phyloP scores from a whole-genome alignment of 2,113 vertebrate genomes.

The Hydropotes inermis region DNA sequence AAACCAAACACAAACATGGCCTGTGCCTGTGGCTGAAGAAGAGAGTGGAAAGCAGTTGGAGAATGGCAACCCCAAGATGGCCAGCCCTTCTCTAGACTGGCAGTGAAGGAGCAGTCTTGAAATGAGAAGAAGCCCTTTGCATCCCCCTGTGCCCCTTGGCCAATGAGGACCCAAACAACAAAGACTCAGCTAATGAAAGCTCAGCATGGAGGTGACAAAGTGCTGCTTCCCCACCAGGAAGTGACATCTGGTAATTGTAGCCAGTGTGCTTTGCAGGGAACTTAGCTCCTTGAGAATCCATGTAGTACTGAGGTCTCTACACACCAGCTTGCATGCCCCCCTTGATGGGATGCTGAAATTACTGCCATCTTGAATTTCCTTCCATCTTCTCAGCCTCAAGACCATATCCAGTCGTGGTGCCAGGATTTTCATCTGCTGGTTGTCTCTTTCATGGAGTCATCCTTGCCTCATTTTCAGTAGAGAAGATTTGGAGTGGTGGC shows the following conservation, averaged over 20 bases:
- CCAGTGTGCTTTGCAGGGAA: neutral
- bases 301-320: neutral
- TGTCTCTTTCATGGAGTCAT: neutral
- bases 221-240: neutral
- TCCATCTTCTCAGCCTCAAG: neutral
- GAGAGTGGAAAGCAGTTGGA: neutral
- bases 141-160: neutral
- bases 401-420: neutral
- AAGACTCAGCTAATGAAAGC: neutral
- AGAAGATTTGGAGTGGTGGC: neutral
- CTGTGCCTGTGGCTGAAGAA: neutral
- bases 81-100: neutral
- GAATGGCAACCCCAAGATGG: neutral
- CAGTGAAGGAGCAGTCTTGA: neutral
- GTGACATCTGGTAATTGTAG: neutral
- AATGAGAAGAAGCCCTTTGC: neutral
- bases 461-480: neutral
- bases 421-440: neutral
- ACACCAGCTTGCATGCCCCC: neutral
- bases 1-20: constrained; percentile 69
- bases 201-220: neutral
- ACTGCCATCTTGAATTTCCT: neutral
- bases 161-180: neutral
- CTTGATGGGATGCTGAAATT: neutral
- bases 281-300: neutral